Evolutionary conservation across 2,113 vertebrate genomes (phyloP), one percentile per base, ranked within the genome.

Genomic region (Lonchura striata): DNA sequence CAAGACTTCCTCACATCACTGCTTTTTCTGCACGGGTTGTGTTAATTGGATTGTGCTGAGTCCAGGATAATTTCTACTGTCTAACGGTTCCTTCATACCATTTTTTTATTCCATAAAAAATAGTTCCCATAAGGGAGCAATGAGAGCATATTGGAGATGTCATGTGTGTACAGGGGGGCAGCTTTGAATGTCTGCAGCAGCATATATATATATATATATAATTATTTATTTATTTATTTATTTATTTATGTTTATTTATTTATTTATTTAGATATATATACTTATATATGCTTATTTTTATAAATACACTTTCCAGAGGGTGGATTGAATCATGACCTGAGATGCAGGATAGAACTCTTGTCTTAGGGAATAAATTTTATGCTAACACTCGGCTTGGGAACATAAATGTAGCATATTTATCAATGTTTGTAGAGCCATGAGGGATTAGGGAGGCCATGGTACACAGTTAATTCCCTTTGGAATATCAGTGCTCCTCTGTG

Each of bases 81-180:
- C 52, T 52, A 8, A 64, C 30, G 12, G 28, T 19, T 37, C 42
- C 75, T 63, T 25, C 59, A 15, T 33, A 41, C 61, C 84, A 2
- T 18, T 79, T 81, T 81, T 75, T 66, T 63, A 30, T 82, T 87
- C 86, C 91, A 79, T 60, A 80, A 80, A 82, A 83, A 66, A 30
- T 20, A 2, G 12, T 91, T 74, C 17, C 72, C 88, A 20, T 28
- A 14, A 37, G 54, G 60, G 64, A 83, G 47, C 42, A 57, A 54
- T 13, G 31, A 22, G 44, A 24, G 11, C 23, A 8, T 1, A 18
- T 27, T 70, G 80, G 80, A 81, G 60, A 88, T 56, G 31, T 30
- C 17, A 5, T 13, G 3, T 33, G 42, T 9, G 44, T 19, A 7
- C 46, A 28, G 54, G 49, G 54, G 54, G 0, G 10, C 80, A 92